phyloP scores from a whole-genome alignment of 2,797 vertebrate species.

The Spinus olivaceus region DNA sequence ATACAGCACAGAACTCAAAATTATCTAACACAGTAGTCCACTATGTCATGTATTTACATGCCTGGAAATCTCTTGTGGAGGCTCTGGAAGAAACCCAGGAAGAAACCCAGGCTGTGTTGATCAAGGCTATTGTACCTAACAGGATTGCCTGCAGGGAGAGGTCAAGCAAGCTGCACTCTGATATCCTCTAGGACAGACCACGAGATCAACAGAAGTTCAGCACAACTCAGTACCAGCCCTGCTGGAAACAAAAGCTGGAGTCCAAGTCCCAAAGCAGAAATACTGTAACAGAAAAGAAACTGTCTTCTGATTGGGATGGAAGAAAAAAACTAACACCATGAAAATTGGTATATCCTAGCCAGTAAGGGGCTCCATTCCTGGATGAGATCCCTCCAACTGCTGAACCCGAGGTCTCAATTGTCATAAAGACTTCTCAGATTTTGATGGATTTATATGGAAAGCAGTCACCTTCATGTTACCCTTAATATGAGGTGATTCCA shows the following conservation, averaged over 20 bases:
- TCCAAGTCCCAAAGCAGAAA: neutral
- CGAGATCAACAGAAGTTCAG: neutral
- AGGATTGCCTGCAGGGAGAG: neutral
- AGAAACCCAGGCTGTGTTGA: neutral
- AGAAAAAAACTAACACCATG: neutral
- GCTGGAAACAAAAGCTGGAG: neutral
- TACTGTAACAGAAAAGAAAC: neutral
- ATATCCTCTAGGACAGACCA: rapidly evolving
- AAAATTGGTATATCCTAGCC: neutral
- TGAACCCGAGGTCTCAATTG: neutral
- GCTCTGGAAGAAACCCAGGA: neutral
- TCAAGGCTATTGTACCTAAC: neutral
- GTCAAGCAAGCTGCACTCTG: neutral
- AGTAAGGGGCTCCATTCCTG: neutral
- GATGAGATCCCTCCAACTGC: neutral
- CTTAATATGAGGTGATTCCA: neutral
- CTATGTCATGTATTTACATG: neutral
- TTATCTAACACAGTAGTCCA: neutral
- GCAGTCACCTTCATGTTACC: neutral
- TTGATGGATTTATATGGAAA: neutral
- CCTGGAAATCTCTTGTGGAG: neutral
- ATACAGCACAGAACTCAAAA: neutral
- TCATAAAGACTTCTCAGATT: neutral
- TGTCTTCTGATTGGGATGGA: neutral
- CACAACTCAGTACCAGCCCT: neutral